Evolutionary conservation across 1,140 invertebrate genomes (phyloP), one percentile per base, ranked within the genome.

Genomic region (Agrypnia vestita): DNA sequence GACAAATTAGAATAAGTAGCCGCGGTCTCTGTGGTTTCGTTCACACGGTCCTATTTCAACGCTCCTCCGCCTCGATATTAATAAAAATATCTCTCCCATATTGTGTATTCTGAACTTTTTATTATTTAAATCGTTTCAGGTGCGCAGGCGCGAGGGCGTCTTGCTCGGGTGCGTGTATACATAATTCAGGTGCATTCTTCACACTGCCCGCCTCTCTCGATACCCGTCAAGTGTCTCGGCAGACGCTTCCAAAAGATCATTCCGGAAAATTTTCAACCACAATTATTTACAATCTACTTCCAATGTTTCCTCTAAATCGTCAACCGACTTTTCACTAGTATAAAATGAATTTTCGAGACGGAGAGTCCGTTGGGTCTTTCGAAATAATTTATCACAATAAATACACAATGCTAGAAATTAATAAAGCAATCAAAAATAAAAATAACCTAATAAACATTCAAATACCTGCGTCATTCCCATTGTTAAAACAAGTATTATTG

Each of bases 181-280:
- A 76, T 76, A 76, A 76, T 76, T 76, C 74, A 76, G 74, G 51
- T 74, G 71, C 71, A 74, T 74, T 74, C 71, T 17, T 74, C 47
- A 17, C 19, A 15, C 67, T 8, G n/a, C 1, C 67, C 6, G 25
- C 43, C 43, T 69, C 43, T 43, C 67, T 21, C 67, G 15, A 25
- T 51, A 51, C 51, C 46, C 51, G 67, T 71, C 47, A 71, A 71
- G 67, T 71, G 17, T 51, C 47, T 49, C 46, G 67, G 67, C 46
- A 71, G 46, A 44, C 19, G 12, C n/a, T 49, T n/a, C 61, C 21
- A 51, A 71, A 71, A 71, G n/a, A 62, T 62, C 15, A n/a, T 9
- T 67, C 25, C 25, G 25, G 25, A 35, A 35, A 3, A 35, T 35
- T 35, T 35, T 35, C 25, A 35, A 35, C 1, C 25, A 6, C 25